These are phyloP conservation scores for Cynopterus sphinx DNA, from an alignment of 2,797 vertebrate genomes.

Conservation along the genomic window DNA sequence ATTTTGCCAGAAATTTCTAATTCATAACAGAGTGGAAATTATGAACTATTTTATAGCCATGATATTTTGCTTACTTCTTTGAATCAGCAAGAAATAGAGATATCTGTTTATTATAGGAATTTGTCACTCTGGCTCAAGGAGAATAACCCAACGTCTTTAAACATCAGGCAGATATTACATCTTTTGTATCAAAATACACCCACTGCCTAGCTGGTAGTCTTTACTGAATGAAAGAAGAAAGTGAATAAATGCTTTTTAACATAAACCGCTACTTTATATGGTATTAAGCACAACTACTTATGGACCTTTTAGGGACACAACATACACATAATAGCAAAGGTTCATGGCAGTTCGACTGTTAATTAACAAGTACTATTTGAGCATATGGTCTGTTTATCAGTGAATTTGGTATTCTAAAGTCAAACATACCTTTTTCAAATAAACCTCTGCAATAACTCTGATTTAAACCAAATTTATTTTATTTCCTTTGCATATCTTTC, in stretches of 20 bases:
- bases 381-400: neutral
- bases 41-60: neutral
- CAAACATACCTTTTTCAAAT: neutral
- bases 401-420: neutral
- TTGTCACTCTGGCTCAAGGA: slow-evolving; percentile 21
- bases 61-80: neutral
- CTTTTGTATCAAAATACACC: slow-evolving; percentile 7
- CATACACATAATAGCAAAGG: neutral
- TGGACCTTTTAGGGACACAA: neutral
- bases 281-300: neutral
- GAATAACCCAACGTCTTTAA: neutral
- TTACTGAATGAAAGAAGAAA: neutral
- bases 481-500: neutral
- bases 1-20: neutral
- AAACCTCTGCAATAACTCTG: neutral
- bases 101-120: neutral
- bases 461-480: neutral
- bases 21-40: neutral
- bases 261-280: neutral
- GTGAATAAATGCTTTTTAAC: neutral
- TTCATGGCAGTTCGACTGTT: neutral
- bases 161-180: neutral
- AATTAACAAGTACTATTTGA: neutral
- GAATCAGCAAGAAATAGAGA: neutral
- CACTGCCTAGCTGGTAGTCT: neutral